Evolutionary conservation across 2,797 vertebrate species (phyloP).

Genomic region (Astyanax mexicanus): DNA sequence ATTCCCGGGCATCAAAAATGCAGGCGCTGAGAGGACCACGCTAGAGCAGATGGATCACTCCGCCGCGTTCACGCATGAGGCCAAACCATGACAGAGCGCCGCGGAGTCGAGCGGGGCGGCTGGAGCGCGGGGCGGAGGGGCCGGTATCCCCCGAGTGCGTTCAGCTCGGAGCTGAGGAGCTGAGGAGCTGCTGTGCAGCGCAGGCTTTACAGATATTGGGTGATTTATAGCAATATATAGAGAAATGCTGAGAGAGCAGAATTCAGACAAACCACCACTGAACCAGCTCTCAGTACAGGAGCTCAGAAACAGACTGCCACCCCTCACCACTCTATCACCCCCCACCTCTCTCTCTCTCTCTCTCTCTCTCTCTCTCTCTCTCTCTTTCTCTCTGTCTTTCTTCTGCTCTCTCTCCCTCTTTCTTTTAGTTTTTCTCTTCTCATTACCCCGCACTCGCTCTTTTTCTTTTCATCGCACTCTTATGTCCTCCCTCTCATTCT

Average conservation of each 20-base stretch:
- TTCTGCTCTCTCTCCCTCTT: background rate
- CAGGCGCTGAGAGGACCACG: background rate
- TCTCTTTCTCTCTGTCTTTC: background rate
- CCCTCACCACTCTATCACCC: background rate
- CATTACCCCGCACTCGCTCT: too few relatives aligned
- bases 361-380: background rate
- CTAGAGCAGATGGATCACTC: background rate
- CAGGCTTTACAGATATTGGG: conserved; percentile 36
- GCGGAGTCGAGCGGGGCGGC: background rate
- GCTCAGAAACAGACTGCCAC: conserved; percentile 10
- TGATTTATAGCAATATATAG: conserved; percentile 39
- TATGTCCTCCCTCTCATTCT: too few relatives aligned
- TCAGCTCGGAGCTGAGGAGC: background rate
- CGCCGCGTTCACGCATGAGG: background rate
- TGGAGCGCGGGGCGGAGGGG: background rate
- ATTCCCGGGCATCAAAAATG: conserved; percentile 34
- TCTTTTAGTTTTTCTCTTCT: background rate
- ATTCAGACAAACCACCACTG: conserved; percentile 1
- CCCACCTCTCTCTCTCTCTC: background rate
- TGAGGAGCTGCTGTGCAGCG: conserved; percentile 19
- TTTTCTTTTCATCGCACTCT: too few relatives aligned
- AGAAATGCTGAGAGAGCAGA: conserved; percentile 23
- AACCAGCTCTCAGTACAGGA: background rate
- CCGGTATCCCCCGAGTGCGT: background rate
- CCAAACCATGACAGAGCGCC: conserved; percentile 11